phyloP scores from a whole-genome alignment of 2,888 invertebrate species.

The Andrena dorsata region DNA sequence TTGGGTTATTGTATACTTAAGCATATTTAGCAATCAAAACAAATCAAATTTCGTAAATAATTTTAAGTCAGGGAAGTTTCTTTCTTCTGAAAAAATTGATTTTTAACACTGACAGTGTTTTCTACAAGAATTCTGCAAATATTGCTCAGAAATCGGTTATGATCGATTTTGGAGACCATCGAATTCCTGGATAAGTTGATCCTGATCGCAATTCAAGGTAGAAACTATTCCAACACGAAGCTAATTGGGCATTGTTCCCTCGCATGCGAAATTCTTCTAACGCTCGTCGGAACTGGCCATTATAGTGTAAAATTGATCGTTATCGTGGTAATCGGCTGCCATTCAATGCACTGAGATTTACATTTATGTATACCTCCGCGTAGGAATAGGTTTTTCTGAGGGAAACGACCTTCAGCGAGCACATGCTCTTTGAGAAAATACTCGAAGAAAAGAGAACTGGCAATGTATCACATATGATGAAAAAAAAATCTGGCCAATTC shows the following conservation, averaged over 20 bases:
- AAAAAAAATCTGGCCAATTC: no score
- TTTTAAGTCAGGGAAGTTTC: no score
- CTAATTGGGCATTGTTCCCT: slow-evolving; percentile 22
- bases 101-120: no score
- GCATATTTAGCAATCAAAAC: no score
- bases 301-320: slow-evolving; percentile 39
- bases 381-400: not conserved
- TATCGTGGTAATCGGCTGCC: slow-evolving; percentile 35
- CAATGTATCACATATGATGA: no score
- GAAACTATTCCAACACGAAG: slow-evolving; percentile 6
- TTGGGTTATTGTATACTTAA: no score
- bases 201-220: slow-evolving; percentile 12
- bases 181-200: no score
- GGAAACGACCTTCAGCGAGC: slow-evolving; percentile 10
- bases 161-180: not conserved
- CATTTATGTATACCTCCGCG: slow-evolving; percentile 20
- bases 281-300: slow-evolving; percentile 5
- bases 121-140: no score
- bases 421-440: no score
- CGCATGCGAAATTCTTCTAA: not conserved
- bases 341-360: slow-evolving; percentile 37
- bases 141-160: not conserved
- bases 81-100: no score
- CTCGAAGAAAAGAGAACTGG: no score
- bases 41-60: no score